A percentile compares a stretch with the other conserved stretches of the same genome.
These are phyloP conservation scores for Enteromius unitaeniatus DNA, from an alignment of 2,797 vertebrate genomes.

Conservation along the genomic window DNA sequence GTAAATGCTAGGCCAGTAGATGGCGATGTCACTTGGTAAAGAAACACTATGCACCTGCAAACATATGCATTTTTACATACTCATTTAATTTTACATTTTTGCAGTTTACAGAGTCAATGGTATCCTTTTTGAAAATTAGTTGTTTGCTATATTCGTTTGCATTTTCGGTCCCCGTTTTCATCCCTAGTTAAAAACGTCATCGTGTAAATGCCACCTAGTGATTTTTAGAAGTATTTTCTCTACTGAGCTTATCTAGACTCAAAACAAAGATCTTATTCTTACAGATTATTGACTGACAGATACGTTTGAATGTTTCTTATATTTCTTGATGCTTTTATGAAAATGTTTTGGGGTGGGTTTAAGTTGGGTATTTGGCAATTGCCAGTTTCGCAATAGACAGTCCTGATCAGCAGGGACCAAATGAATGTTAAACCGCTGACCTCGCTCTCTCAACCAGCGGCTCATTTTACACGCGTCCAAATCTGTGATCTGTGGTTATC, in stretches of 20 bases:
- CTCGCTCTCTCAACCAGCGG: constrained; percentile 64
- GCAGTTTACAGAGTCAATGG: background rate
- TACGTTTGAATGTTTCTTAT: constrained; percentile 28
- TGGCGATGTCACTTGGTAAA: background rate
- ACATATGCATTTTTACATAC: background rate
- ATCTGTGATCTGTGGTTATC: constrained; percentile 63
- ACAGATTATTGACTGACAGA: constrained; percentile 53
- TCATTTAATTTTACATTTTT: background rate
- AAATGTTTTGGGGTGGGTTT: constrained; percentile 61
- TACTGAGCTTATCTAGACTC: background rate
- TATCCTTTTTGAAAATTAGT: background rate
- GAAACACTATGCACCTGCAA: background rate
- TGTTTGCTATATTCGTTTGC: background rate
- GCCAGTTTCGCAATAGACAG: constrained; percentile 75
- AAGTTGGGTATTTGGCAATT: constrained; percentile 63
- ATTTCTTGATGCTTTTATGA: constrained; percentile 63
- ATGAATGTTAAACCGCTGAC: constrained; percentile 78
- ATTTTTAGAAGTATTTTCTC: background rate
- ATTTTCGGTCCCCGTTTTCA: background rate
- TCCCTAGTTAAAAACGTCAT: background rate
- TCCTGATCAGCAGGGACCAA: constrained; percentile 75
- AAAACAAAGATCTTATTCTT: constrained; percentile 24
- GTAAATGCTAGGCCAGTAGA: background rate
- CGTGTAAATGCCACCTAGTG: background rate
- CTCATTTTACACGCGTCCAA: constrained; percentile 55